Base-by-base conservation (phyloP, 2,888 invertebrate species). In the Lochmaea capreae region DNA sequence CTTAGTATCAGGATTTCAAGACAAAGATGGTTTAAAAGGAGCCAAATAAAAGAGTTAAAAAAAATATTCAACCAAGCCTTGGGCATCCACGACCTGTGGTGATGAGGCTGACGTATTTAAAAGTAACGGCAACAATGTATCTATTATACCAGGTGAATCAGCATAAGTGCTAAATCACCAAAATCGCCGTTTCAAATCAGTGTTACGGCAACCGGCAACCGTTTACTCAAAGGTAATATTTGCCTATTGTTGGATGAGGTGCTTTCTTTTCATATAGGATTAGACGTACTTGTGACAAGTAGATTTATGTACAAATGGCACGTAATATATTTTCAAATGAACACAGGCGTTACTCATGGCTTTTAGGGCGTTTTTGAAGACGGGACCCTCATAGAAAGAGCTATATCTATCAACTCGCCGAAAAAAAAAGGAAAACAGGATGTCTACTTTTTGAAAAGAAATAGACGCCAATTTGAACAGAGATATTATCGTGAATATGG, bases 141-240 rank as follows among this genome's bases (percentile, higher is more conserved):
- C 59, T 39, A 66, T 75, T 72, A 75, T 69, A 79, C 82, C 80
- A 78, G 79, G 83, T 85, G 84, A 85, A 82, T 85, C 85, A 83
- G 84, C 84, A 83, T 79, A 79, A 81, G 84, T 81, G 81, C 81
- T 84, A 76, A 76, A 78, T 76, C 78, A 78, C 73, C 61, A 65
- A 84, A 85, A 85, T 85, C 84, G 83, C 83, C 83, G 83, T 84
- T 81, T 77, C 82, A 76, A 83, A 84, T 83, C 83, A 80, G 81
- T 81, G 80, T 81, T 82, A 81, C 84, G 81, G 79, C 83, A 75
- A 84, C 85, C 86, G 86, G 85, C 85, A 86, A 87, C 86, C 86
- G 86, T 87, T 87, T 86, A 85, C 86, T 84, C 85, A 86, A 86
- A 86, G 85, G 84, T 80, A 80, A 82, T 81, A 81, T 83, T 81